Conservation (phyloP, 2,113 vertebrate genomes). For the Poicephalus meyeri region DNA sequence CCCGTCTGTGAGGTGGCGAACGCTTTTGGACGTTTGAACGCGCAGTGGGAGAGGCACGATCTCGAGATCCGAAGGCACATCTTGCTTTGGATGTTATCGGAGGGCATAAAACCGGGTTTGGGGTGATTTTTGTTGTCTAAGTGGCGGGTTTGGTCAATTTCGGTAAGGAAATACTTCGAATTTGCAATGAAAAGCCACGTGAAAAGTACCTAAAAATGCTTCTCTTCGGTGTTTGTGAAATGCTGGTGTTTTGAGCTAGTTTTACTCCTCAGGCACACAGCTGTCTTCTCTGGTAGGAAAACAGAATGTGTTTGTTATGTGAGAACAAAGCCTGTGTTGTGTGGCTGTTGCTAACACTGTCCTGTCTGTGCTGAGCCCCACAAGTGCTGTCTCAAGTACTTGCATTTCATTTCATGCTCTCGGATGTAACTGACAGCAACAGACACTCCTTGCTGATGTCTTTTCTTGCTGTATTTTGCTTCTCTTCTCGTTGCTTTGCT, state of each 20-base stretch:
- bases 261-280: neutral
- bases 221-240: neutral
- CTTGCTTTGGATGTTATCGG: neutral
- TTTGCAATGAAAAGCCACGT: neutral
- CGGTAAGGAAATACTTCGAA: neutral
- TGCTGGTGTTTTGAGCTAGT: neutral
- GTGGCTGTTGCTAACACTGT: accelerated
- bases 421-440: no score
- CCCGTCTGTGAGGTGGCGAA: neutral
- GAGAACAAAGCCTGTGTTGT: neutral
- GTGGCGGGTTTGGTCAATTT: no score
- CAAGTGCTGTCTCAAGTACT: neutral
- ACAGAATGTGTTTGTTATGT: neutral
- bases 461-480: accelerated
- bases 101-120: neutral
- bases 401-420: neutral
- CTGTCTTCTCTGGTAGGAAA: neutral
- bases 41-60: neutral
- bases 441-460: neutral
- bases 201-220: neutral
- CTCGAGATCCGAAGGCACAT: neutral
- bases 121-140: neutral
- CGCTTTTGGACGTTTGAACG: neutral
- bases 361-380: neutral
- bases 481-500: accelerated